A percentile compares a stretch with the other conserved stretches of the same genome.
Evolutionary conservation across 2,888 invertebrate species (phyloP).

Genomic region (Trissoscelio sp.): DNA sequence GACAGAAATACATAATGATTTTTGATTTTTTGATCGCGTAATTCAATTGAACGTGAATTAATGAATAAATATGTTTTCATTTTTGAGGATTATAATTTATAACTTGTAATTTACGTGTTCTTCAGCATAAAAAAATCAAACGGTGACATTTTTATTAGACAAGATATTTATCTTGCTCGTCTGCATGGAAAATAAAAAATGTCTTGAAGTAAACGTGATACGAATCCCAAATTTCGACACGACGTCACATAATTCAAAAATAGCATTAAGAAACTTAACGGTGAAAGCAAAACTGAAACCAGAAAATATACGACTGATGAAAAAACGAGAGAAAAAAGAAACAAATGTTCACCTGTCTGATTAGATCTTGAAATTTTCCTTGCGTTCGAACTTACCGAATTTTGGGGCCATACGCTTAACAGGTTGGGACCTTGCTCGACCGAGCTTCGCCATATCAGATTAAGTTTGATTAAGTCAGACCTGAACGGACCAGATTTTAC

Average conservation of each 20-base stretch:
- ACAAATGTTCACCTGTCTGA: slow-evolving; percentile 40
- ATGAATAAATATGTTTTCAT: too few relatives aligned
- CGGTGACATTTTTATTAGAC: slow-evolving; percentile 52
- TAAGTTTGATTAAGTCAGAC: slow-evolving; percentile 49
- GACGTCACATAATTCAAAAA: slow-evolving; percentile 49
- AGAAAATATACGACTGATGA: slow-evolving; percentile 40
- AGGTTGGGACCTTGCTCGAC: slow-evolving; percentile 25
- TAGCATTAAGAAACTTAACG: slow-evolving; percentile 53
- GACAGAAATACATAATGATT: too few relatives aligned
- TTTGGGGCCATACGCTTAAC: slow-evolving; percentile 45
- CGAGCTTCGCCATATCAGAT: slow-evolving; percentile 40
- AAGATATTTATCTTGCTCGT: slow-evolving; percentile 51
- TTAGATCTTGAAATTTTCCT: slow-evolving; percentile 62
- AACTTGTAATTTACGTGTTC: slow-evolving; percentile 21
- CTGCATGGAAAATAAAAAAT: slow-evolving; percentile 44
- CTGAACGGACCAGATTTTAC: slow-evolving; percentile 42
- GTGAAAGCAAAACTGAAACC: slow-evolving; percentile 47
- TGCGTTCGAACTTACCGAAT: slow-evolving; percentile 22
- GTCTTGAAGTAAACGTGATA: slow-evolving; percentile 42
- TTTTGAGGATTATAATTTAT: neutral
- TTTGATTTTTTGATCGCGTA: too few relatives aligned
- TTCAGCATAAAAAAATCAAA: slow-evolving; percentile 43
- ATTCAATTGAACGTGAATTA: too few relatives aligned
- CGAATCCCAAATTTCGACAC: slow-evolving; percentile 51
- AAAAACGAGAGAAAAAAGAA: slow-evolving; percentile 45